A percentile compares a stretch with the other conserved stretches of the same genome.
Evolutionary conservation across 1,140 invertebrate genomes (phyloP).

Genomic region (Saccostrea glomerata): DNA sequence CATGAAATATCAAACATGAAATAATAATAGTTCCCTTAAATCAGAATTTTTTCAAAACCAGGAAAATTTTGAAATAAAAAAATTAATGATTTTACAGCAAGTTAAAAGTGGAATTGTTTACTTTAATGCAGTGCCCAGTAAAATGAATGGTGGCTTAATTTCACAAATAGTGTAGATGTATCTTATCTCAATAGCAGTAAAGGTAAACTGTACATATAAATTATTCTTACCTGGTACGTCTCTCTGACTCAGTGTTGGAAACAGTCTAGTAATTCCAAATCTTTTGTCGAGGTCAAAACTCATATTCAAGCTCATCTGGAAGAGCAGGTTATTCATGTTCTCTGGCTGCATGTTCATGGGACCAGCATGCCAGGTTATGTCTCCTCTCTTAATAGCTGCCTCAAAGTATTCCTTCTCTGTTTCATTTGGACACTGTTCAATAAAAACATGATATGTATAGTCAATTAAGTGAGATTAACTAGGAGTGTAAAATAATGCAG

Average conservation of each 20-base stretch:
- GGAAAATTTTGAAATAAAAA: too few species aligned
- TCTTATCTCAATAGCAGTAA: not conserved
- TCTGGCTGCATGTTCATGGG: constrained; percentile 76
- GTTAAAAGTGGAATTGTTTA: too few species aligned
- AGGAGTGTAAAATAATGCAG: too few species aligned
- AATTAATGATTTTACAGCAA: too few species aligned
- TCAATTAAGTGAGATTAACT: too few species aligned
- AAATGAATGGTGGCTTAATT: too few species aligned
- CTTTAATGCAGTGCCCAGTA: too few species aligned
- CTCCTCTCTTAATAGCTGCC: constrained; percentile 62
- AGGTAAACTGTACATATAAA: not conserved
- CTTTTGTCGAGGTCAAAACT: constrained; percentile 66
- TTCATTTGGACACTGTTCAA: constrained; percentile 67
- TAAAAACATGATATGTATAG: not conserved
- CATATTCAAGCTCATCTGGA: constrained; percentile 66
- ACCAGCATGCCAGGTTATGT: constrained; percentile 75
- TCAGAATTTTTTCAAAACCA: too few species aligned
- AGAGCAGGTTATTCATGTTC: constrained; percentile 61
- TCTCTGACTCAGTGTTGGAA: constrained; percentile 70
- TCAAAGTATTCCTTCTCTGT: constrained; percentile 58
- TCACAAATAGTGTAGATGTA: not conserved
- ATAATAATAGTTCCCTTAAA: too few species aligned
- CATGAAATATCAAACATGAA: too few species aligned
- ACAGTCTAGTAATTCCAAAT: constrained; percentile 62
- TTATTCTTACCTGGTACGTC: constrained; percentile 72